Conservation (phyloP, 1,140 invertebrate genomes). For the Aphis craccivora region DNA sequence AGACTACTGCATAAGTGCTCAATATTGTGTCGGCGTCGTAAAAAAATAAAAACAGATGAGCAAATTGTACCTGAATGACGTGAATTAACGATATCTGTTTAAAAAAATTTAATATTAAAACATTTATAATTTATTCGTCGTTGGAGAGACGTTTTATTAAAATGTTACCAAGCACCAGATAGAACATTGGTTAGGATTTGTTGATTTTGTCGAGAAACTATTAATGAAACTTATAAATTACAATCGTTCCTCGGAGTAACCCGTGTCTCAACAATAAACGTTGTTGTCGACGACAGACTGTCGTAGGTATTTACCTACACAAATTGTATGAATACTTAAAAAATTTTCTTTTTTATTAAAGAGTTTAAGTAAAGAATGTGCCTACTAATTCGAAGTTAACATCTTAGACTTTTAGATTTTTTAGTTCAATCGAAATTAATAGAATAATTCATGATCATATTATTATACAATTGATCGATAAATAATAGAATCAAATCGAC, state of each 20-base stretch:
- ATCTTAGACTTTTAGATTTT: background rate
- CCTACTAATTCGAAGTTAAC: background rate
- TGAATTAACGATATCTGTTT: background rate
- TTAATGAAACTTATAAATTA: background rate
- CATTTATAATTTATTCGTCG: background rate
- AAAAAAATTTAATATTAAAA: background rate
- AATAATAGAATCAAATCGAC: background rate
- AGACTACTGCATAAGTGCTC: background rate
- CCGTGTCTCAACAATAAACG: background rate
- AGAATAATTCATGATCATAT: background rate
- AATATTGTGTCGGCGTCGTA: background rate
- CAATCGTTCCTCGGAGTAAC: background rate
- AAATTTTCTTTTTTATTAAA: background rate
- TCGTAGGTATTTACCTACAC: too few relatives aligned
- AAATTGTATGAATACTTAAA: background rate
- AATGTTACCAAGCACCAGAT: background rate
- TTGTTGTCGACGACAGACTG: background rate
- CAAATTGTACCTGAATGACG: background rate
- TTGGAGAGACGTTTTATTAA: background rate
- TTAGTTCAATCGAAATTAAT: background rate
- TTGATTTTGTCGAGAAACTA: background rate
- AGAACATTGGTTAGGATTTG: background rate
- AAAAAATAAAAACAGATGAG: background rate
- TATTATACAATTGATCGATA: background rate
- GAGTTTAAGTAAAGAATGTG: background rate